Conservation (phyloP, 2,888 invertebrate genomes). For the Pyralis farinalis region DNA sequence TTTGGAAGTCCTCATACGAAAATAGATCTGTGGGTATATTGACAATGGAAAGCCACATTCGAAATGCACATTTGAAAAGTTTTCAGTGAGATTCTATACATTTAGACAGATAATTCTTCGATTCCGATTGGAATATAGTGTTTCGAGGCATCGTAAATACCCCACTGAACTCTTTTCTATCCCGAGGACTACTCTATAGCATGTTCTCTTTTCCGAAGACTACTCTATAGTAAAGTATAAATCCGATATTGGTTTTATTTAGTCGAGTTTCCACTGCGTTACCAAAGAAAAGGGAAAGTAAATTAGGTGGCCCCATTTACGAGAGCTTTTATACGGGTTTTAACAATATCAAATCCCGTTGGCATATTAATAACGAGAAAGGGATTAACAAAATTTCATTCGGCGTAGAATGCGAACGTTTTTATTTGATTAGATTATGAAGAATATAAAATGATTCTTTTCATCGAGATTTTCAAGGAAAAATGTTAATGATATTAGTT, state of each 20-base stretch:
- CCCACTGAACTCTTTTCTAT: too few relatives aligned
- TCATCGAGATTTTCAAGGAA: background rate
- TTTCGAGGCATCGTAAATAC: too few relatives aligned
- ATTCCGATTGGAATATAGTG: too few relatives aligned
- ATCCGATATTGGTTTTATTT: background rate
- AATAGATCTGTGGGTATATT: too few relatives aligned
- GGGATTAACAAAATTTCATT: conserved; percentile 9
- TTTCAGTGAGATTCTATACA: too few relatives aligned
- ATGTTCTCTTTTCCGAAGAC: too few relatives aligned
- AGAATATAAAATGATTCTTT: conserved; percentile 5
- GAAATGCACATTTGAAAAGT: too few relatives aligned
- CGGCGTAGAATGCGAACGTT: conserved; percentile 5
- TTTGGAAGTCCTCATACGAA: too few relatives aligned
- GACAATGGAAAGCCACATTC: too few relatives aligned
- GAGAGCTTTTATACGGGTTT: conserved; percentile 7
- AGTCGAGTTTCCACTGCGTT: background rate
- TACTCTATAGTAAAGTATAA: background rate
- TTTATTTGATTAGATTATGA: conserved; percentile 11
- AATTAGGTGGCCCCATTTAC: conserved; percentile 3
- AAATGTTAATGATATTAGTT: too few relatives aligned
- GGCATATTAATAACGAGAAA: conserved; percentile 11
- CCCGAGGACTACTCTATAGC: too few relatives aligned
- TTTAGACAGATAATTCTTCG: too few relatives aligned
- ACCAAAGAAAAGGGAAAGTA: conserved; percentile 2
- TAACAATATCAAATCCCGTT: conserved; percentile 10